phyloP scores from a whole-genome alignment of 53 echinoderm and acorn worm genomes.

The Pentamera pediparva region DNA sequence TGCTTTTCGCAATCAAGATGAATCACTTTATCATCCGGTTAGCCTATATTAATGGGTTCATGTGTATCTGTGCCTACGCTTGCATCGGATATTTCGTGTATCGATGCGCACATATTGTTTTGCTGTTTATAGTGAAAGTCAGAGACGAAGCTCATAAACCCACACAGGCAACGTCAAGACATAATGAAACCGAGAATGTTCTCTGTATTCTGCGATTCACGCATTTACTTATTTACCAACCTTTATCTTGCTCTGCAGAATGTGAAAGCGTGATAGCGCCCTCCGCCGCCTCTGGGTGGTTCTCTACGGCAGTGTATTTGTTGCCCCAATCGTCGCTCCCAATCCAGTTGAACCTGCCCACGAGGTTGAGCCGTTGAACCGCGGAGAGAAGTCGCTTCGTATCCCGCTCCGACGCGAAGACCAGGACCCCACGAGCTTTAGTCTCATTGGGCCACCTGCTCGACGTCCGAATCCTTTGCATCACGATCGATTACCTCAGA shows the following conservation, averaged over 20 bases:
- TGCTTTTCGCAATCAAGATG: too few relatives aligned
- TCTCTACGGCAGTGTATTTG: slow-evolving; percentile 76
- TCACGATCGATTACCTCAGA: slow-evolving; percentile 76
- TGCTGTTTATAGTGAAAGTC: too few relatives aligned
- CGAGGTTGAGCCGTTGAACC: slow-evolving; percentile 64
- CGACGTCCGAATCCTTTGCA: slow-evolving; percentile 55
- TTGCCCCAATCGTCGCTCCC: slow-evolving; percentile 99
- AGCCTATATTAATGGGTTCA: too few relatives aligned
- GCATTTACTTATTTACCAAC: too few relatives aligned
- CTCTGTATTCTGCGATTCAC: too few relatives aligned
- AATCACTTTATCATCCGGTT: too few relatives aligned
- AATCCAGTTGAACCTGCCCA: slow-evolving; percentile 84
- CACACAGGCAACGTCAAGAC: too few relatives aligned
- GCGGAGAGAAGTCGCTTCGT: slow-evolving; percentile 67
- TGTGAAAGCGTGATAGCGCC: slow-evolving; percentile 90
- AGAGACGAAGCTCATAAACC: too few relatives aligned
- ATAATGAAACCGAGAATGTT: too few relatives aligned
- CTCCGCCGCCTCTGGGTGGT: slow-evolving; percentile 56
- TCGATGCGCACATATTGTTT: too few relatives aligned
- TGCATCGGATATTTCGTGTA: too few relatives aligned
- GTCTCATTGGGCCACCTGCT: slow-evolving; percentile 52
- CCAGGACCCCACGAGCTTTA: slow-evolving; percentile 70
- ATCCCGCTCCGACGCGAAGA: slow-evolving; percentile 87
- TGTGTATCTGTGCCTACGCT: too few relatives aligned
- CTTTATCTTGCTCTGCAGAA: slow-evolving; percentile 63